Conservation (phyloP, 1,140 invertebrate genomes). For the Achatina immaculata region DNA sequence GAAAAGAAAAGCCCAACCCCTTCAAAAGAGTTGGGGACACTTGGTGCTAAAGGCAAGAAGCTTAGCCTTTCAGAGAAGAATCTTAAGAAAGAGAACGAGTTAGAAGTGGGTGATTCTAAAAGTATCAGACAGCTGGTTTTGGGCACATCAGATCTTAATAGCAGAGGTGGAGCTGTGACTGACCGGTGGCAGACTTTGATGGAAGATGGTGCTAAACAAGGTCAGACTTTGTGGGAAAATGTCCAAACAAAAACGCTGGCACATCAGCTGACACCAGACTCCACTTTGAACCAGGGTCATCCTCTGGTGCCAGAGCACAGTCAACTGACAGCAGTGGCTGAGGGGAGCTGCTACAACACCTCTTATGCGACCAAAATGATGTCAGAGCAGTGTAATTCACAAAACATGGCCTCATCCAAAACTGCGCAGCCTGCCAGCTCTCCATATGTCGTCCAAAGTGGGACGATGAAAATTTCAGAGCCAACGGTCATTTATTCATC, state of each 20-base stretch:
- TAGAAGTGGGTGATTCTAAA: background rate
- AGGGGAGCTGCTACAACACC: too few relatives aligned
- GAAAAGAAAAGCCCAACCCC: background rate
- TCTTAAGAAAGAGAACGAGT: conserved; percentile 10
- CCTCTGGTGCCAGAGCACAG: background rate
- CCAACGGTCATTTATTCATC: background rate
- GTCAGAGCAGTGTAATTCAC: background rate
- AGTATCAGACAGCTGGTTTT: background rate
- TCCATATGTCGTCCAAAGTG: background rate
- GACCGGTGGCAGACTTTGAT: conserved; percentile 34
- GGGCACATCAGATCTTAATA: conserved; percentile 16
- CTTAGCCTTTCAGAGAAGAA: conserved; percentile 34
- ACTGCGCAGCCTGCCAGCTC: background rate
- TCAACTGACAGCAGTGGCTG: background rate
- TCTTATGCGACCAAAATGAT: background rate
- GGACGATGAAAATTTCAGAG: conserved; percentile 21
- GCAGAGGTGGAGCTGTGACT: background rate
- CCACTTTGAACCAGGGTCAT: conserved; percentile 6
- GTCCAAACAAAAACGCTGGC: conserved; percentile 29
- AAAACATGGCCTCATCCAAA: background rate
- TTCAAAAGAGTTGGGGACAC: background rate
- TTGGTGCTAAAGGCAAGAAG: conserved; percentile 20
- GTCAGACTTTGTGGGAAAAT: conserved; percentile 36
- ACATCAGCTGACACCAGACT: conserved; percentile 25
- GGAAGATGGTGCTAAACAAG: conserved; percentile 22